phyloP scores from a whole-genome alignment of 2,797 vertebrate genomes.

The Cyclura pinguis region DNA sequence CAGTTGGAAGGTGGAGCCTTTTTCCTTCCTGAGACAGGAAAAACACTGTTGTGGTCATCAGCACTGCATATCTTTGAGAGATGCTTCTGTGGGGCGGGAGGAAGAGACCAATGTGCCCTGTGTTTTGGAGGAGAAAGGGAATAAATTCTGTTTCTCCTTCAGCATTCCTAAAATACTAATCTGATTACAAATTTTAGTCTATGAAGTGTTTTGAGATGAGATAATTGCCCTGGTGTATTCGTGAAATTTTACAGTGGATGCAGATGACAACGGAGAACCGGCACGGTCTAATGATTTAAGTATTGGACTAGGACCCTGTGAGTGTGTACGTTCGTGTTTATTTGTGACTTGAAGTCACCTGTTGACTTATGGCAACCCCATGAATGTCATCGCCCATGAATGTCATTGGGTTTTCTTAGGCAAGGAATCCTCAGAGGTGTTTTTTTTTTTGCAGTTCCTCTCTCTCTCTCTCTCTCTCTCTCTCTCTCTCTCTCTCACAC shows the following conservation, averaged over 20 bases:
- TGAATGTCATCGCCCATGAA: too few relatives aligned
- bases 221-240: not conserved
- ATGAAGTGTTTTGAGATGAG: not conserved
- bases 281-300: too few relatives aligned
- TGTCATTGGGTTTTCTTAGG: too few relatives aligned
- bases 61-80: not conserved
- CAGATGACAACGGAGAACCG: not conserved
- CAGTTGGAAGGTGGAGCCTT: conserved; percentile 12
- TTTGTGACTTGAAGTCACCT: too few relatives aligned
- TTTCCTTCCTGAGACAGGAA: not conserved
- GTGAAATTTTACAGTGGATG: not conserved
- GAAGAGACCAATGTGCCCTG: not conserved
- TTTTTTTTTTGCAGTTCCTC: too few relatives aligned
- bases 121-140: not conserved
- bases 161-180: not conserved
- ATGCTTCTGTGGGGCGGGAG: not conserved
- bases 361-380: too few relatives aligned
- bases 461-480: too few relatives aligned
- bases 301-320: too few relatives aligned
- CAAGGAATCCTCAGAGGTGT: too few relatives aligned
- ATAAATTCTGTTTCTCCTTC: not conserved
- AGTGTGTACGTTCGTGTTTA: too few relatives aligned
- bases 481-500: too few relatives aligned
- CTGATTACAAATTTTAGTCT: not conserved
- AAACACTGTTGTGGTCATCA: not conserved